phyloP scores from a whole-genome alignment of 2,888 invertebrate species.

The Barypeithes pellucidus region DNA sequence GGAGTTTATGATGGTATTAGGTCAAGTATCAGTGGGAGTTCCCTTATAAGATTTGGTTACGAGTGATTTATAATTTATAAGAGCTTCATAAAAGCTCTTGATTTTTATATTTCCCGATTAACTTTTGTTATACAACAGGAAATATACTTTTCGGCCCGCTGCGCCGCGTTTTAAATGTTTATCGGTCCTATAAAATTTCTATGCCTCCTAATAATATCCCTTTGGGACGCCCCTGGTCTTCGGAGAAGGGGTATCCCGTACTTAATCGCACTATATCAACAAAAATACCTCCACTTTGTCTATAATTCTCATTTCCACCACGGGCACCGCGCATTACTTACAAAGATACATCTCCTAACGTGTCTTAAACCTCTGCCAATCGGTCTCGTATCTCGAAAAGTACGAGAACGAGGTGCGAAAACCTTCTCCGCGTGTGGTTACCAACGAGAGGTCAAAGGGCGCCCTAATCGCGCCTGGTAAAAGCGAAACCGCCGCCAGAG shows the following conservation, averaged over 20 bases:
- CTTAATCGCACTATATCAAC: neutral
- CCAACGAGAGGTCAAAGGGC: conserved; percentile 63
- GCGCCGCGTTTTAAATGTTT: too few relatives aligned
- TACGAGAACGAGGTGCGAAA: conserved; percentile 47
- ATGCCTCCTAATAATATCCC: too few relatives aligned
- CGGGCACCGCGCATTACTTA: conserved; percentile 18
- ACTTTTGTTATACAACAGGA: too few relatives aligned
- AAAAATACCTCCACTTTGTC: conserved; percentile 9
- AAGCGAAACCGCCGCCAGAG: conserved; percentile 59
- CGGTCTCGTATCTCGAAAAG: conserved; percentile 14
- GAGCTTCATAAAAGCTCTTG: too few relatives aligned
- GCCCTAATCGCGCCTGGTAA: conserved; percentile 68
- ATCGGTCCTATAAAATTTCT: too few relatives aligned
- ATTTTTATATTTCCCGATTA: too few relatives aligned
- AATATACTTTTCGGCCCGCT: too few relatives aligned
- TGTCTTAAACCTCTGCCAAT: conserved; percentile 16
- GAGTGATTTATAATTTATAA: neutral
- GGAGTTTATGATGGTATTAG: conserved; percentile 7
- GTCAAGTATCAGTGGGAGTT: conserved; percentile 12
- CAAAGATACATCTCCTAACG: conserved; percentile 17
- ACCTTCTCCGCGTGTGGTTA: conserved; percentile 46
- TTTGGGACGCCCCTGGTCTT: too few relatives aligned
- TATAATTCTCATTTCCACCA: conserved; percentile 27
- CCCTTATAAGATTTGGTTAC: too few relatives aligned
- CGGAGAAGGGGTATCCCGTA: too few relatives aligned